Percentiles rank a stretch among this genome's conserved stretches.
These are phyloP conservation scores for Cosmorhoe ocellata DNA, from an alignment of 2,888 invertebrate genomes.

Conservation along the genomic window DNA sequence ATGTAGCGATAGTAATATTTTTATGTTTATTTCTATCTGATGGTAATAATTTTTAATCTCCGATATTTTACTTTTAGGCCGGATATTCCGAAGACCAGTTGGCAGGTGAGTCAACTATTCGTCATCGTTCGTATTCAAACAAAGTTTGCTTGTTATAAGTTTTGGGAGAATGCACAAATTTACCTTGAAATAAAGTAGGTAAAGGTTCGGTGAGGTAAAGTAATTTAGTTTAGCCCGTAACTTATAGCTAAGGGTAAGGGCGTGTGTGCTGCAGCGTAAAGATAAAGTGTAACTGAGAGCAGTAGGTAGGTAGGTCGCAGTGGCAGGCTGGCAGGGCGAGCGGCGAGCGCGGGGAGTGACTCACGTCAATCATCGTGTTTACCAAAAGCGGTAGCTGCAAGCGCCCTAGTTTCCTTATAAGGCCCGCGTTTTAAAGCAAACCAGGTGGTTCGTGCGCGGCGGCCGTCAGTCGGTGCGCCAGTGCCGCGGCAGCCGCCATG, in stretches of 20 bases:
- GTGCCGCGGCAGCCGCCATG: conserved; percentile 71
- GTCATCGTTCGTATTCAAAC: too few species aligned
- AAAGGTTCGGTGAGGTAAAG: too few species aligned
- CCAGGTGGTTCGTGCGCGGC: conserved; percentile 41
- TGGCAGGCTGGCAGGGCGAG: too few species aligned
- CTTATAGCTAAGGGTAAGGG: background rate
- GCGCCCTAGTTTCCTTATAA: conserved; percentile 84
- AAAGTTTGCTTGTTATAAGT: too few species aligned
- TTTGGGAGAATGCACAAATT: too few species aligned
- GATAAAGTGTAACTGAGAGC: conserved; percentile 19
- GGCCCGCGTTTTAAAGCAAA: conserved; percentile 81
- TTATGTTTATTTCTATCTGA: too few species aligned
- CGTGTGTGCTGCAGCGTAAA: conserved; percentile 15
- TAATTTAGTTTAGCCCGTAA: background rate
- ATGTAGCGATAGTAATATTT: too few species aligned
- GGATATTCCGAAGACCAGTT: conserved; percentile 95
- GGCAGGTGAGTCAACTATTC: conserved; percentile 87
- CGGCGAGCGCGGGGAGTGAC: conserved; percentile 46
- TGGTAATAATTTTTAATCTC: too few species aligned
- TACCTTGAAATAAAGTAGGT: too few species aligned
- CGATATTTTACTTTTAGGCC: conserved; percentile 84
- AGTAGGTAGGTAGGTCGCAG: background rate
- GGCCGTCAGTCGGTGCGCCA: conserved; percentile 37
- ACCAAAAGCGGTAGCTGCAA: conserved; percentile 71
- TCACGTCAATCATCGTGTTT: conserved; percentile 78